A percentile compares a stretch with the other conserved stretches of the same genome.
Conservation (phyloP, 2,888 invertebrate genomes). For the Parelbella ahira region DNA sequence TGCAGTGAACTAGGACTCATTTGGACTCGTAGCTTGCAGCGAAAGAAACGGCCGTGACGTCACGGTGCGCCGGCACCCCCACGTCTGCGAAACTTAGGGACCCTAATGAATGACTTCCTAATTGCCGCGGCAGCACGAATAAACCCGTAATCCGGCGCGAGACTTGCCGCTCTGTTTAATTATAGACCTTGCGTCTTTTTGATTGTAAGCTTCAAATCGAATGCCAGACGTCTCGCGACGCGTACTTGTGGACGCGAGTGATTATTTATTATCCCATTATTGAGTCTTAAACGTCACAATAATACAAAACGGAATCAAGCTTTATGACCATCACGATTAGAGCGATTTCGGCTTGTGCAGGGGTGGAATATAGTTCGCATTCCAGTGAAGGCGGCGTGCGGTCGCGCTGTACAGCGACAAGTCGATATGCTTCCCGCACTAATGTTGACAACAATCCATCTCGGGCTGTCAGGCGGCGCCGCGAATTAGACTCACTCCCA, state of each 20-base stretch:
- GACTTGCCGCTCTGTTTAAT: constrained; percentile 59
- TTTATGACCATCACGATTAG: constrained; percentile 45
- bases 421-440: constrained; percentile 73
- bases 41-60: constrained; percentile 62
- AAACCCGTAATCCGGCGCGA: constrained; percentile 72
- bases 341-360: constrained; percentile 35
- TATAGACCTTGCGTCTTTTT: constrained; percentile 67
- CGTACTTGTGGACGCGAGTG: constrained; percentile 58
- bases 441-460: constrained; percentile 78
- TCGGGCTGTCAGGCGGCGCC: constrained; percentile 71
- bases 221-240: constrained; percentile 59
- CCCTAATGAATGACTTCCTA: constrained; percentile 80
- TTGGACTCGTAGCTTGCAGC: constrained; percentile 46
- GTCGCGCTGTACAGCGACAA: constrained; percentile 57
- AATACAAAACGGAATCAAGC: constrained; percentile 42
- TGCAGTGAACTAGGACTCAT: constrained; percentile 47
- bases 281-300: constrained; percentile 43
- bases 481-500: constrained; percentile 74
- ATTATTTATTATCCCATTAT: constrained; percentile 44
- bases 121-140: constrained; percentile 76
- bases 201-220: constrained; percentile 68
- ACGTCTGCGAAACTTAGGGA: constrained; percentile 80
- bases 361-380: constrained; percentile 29
- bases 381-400: constrained; percentile 28
- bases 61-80: constrained; percentile 71